Conservation (phyloP, 2,797 vertebrate genomes). For the Gobio occitaniae region DNA sequence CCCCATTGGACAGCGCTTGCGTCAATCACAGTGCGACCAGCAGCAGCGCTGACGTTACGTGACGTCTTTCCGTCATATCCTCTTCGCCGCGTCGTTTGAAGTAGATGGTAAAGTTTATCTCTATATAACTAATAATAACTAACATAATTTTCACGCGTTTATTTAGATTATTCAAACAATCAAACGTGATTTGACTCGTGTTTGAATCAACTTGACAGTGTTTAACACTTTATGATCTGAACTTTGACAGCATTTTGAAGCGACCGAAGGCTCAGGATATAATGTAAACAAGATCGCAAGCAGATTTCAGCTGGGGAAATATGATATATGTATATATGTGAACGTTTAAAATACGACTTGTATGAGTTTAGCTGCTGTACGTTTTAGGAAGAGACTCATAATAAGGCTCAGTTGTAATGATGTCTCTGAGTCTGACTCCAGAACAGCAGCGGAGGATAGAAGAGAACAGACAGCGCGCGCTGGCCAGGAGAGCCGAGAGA, state of each 20-base stretch:
- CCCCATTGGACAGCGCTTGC: constrained; percentile 3
- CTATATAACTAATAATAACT: not conserved
- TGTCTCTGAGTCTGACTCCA: constrained; percentile 87
- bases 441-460: constrained; percentile 92
- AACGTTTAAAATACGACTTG: not conserved
- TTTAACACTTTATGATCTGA: not conserved
- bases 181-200: not conserved
- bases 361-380: not conserved
- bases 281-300: not conserved
- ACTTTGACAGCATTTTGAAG: not conserved
- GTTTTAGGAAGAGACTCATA: not conserved
- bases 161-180: not conserved
- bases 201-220: not conserved
- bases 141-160: not conserved
- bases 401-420: constrained; percentile 58
- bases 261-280: not conserved
- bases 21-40: not conserved
- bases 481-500: constrained; percentile 91
- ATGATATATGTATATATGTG: not conserved
- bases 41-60: not conserved
- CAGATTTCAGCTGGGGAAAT: not conserved
- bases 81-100: constrained; percentile 33
- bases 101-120: constrained; percentile 18
- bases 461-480: constrained; percentile 88
- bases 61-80: constrained; percentile 46